A percentile compares a stretch with the other conserved stretches of the same genome.
Conservation (phyloP, 1,140 invertebrate genomes). For the Drosophila serrata region DNA sequence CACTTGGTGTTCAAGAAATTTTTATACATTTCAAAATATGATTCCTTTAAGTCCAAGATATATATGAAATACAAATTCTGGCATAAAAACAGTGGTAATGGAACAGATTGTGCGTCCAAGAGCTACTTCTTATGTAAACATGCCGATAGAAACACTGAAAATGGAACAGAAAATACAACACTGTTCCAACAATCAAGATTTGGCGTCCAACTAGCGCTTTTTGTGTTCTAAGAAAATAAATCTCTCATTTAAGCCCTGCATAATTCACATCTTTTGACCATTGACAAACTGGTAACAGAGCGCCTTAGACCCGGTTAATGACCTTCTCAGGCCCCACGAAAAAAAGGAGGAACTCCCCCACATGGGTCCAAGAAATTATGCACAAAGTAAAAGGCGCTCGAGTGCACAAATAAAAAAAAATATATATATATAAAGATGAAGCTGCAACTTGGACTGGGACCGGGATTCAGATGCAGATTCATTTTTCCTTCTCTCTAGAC, state of each 20-base stretch:
- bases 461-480: slow-evolving; percentile 24
- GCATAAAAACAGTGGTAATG: neutral
- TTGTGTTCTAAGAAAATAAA: neutral
- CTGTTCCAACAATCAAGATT: neutral
- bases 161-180: neutral
- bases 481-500: slow-evolving; percentile 4
- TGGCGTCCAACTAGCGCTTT: neutral
- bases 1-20: no score
- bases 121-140: neutral
- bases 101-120: neutral
- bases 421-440: slow-evolving; percentile 48
- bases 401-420: slow-evolving; percentile 66
- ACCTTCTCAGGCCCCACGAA: slow-evolving; percentile 25
- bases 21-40: no score
- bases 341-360: slow-evolving; percentile 8
- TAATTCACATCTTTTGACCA: slow-evolving; percentile 38
- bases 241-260: slow-evolving; percentile 3
- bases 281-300: slow-evolving; percentile 1
- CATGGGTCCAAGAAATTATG: slow-evolving; percentile 73
- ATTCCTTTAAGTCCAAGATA: neutral
- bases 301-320: slow-evolving; percentile 27
- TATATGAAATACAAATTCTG: neutral
- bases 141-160: neutral
- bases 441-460: slow-evolving; percentile 24
- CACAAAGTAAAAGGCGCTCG: slow-evolving; percentile 73